Evolutionary conservation across 2,797 vertebrate genomes (phyloP), one percentile per base, ranked within the genome.

Genomic region (Manis pentadactyla): DNA sequence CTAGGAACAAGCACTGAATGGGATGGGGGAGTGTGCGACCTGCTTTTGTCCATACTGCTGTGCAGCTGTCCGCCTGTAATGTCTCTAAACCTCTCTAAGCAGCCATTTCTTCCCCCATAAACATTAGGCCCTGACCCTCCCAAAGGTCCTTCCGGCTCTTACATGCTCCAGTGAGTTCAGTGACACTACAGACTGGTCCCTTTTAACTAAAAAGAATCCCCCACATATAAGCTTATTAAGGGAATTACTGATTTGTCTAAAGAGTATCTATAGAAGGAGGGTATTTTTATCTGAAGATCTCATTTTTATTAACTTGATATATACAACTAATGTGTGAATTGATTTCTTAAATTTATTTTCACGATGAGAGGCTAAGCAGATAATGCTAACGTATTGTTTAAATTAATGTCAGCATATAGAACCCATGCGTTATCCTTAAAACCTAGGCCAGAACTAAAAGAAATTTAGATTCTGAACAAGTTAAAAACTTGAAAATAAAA

Each of bases 401-500:
- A 94, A 78, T 68, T 66, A 95, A 85, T 46, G 39, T 61, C 78
- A 83, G 49, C 31, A 74, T 37, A 49, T 17, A 78, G 79, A 23
- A 23, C 3, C 55, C 55, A 69, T 55, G 46, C 68, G 31, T 74
- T 66, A 88, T 18, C 87, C 37, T 63, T 77, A 85, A 85, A 88
- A 87, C 18, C 39, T 10, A 68, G 64, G n/a, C 39, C 68, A 87
- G 25, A 75, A 2, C 23, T 37, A 55, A 66, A 74, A 78, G 49
- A 86, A 89, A 78, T 53, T 23, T 68, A 81, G 83, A 82, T 31
- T 59, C 46, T n/a, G 11, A 82, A 53, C 14, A 77, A 87, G 46
- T 2, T 46, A 42, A 92, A 95, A 78, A 37, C 51, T 83, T 83
- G 39, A 83, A 95, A 78, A 46, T 71, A 93, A 91, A 96, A 46